These are phyloP conservation scores for Gymnodraco acuticeps DNA, from an alignment of 2,797 vertebrate species.

Conservation along the genomic window DNA sequence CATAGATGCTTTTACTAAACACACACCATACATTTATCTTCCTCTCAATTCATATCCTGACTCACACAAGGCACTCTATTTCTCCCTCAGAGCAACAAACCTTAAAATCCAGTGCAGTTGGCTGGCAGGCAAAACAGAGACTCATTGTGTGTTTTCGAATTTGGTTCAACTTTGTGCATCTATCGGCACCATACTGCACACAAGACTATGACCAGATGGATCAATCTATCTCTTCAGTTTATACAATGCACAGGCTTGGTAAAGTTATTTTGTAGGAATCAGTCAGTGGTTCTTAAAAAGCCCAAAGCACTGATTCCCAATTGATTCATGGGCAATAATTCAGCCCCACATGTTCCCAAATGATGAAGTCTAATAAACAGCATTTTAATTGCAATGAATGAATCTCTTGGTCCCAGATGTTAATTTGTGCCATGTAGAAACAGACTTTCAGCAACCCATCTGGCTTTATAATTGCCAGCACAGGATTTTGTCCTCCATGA, in stretches of 20 bases:
- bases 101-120: slow-evolving; percentile 23
- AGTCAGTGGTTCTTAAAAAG: slow-evolving; percentile 19
- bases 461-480: slow-evolving; percentile 10
- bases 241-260: slow-evolving; percentile 22
- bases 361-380: slow-evolving; percentile 20
- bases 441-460: neutral
- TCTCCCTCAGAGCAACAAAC: slow-evolving; percentile 71
- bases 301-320: slow-evolving; percentile 1
- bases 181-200: slow-evolving; percentile 33
- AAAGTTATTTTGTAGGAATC: slow-evolving; percentile 18
- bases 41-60: slow-evolving; percentile 27
- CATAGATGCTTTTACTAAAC: slow-evolving; percentile 48
- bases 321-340: slow-evolving; percentile 15
- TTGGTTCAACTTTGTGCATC: slow-evolving; percentile 42
- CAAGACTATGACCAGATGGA: slow-evolving; percentile 43
- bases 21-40: slow-evolving; percentile 43
- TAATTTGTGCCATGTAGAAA: neutral
- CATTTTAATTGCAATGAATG: slow-evolving; percentile 27
- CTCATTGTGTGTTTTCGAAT: slow-evolving; percentile 31
- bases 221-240: slow-evolving; percentile 36
- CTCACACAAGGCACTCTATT: slow-evolving; percentile 76
- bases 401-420: slow-evolving; percentile 27
- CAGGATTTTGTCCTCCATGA: neutral
- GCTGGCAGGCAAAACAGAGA: slow-evolving; percentile 45
- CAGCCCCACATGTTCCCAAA: slow-evolving; percentile 17